Evolutionary conservation across 1,140 invertebrate species (phyloP).

Genomic region (Diorhabda carinulata): DNA sequence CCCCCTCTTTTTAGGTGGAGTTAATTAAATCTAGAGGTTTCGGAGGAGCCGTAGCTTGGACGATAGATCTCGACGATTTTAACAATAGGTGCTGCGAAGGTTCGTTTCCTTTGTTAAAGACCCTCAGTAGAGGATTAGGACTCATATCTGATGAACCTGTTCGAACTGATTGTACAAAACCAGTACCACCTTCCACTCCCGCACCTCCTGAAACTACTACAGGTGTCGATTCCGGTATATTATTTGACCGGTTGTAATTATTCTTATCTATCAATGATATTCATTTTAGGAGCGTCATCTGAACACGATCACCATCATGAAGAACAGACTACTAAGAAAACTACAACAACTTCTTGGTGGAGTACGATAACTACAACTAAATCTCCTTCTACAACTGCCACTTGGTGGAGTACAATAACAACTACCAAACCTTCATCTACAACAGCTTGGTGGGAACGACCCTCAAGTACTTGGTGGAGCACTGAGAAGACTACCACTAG

Average conservation of each 20-base stretch:
- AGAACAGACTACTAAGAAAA: constrained; percentile 39
- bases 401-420: constrained; percentile 36
- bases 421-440: constrained; percentile 26
- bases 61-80: constrained; percentile 88
- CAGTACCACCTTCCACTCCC: constrained; percentile 65
- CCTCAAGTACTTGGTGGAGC: neutral
- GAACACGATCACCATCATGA: constrained; percentile 18
- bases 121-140: constrained; percentile 69
- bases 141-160: constrained; percentile 56
- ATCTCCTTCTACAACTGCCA: constrained; percentile 14
- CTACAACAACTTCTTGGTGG: constrained; percentile 46
- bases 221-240: constrained; percentile 46
- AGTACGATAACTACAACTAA: constrained; percentile 39
- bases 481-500: neutral
- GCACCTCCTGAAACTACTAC: constrained; percentile 66
- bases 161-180: constrained; percentile 60
- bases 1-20: constrained; percentile 53
- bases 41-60: constrained; percentile 84
- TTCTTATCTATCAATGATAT: neutral
- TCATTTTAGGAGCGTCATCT: neutral
- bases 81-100: constrained; percentile 75
- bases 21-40: constrained; percentile 68
- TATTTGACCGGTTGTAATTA: neutral
- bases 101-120: constrained; percentile 68
- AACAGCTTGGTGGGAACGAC: constrained; percentile 14